Evolutionary conservation across 2,113 vertebrate genomes (phyloP), one percentile per base, ranked within the genome.

Genomic region (Sylvia atricapilla): DNA sequence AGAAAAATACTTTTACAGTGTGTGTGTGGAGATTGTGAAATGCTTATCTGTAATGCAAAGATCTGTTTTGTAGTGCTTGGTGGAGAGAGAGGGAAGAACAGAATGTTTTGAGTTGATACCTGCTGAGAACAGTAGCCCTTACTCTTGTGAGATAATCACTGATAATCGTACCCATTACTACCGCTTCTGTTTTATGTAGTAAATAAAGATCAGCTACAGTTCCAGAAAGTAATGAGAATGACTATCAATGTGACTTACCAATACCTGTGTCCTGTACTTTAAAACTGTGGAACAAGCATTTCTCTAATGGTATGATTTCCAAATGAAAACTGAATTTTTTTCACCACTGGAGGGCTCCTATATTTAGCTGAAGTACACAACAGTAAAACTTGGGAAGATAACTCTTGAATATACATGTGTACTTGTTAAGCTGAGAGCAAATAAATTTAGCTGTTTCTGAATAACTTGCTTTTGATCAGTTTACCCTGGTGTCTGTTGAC

Each of bases 301-400:
- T 72, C 55, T 63, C 15, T 33, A 60, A 33, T 7, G 46, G 14
- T 58, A 18, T 76, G 15, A 44, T 70, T 50, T 70, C n/a, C 17
- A 80, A 52, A 33, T 39, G 25, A 53, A 79, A 31, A 33, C 22
- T 1, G 6, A 9, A 2, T 1, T 20, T 58, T 89, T 84, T 89
- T 74, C 62, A 72, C 84, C 95, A 87, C 89, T 95, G 60, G 87
- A 78, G 89, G 80, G 80, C 80, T 94, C 87, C 62, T 56, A 15
- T 66, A 62, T 94, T 92, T 87, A 84, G 33, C 53, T 73, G 24
- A 96, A 73, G 22, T 52, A 37, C 17, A 30, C 35, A 55, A 2
- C 63, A 49, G 47, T 44, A 49, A 66, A 84, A 81, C 24, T 15
- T 22, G 25, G 27, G 28, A 66, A 77, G 23, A 35, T 83, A 67